Evolutionary conservation across 2,113 vertebrate genomes (phyloP).

Genomic region (Archocentrus centrarchus): DNA sequence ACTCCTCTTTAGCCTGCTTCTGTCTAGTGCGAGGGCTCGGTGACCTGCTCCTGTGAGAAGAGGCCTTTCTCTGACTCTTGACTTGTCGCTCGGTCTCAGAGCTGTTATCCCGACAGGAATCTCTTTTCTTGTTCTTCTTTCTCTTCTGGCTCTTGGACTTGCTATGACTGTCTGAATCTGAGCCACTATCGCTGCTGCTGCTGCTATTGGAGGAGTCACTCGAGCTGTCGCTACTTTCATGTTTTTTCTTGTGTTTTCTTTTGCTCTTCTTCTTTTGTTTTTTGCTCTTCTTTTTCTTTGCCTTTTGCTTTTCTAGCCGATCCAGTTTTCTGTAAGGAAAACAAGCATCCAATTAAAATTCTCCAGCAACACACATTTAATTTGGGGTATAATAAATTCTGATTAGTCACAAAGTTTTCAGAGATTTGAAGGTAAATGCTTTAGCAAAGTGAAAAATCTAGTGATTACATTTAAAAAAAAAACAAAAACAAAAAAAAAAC

Average conservation of each 20-base stretch:
- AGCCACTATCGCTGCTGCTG: conserved; percentile 78
- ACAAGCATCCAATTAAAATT: neutral
- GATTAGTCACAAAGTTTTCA: neutral
- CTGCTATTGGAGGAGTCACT: conserved; percentile 73
- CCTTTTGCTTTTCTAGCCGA: conserved; percentile 91
- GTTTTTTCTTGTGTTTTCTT: conserved; percentile 88
- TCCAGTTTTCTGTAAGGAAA: conserved; percentile 89
- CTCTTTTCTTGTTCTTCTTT: conserved; percentile 84
- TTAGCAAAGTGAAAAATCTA: neutral
- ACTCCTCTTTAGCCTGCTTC: conserved; percentile 65
- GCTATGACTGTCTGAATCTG: conserved; percentile 81
- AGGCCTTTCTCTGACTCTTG: conserved; percentile 78
- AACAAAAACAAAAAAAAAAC: no score
- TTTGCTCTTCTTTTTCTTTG: conserved; percentile 89
- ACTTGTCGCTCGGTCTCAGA: conserved; percentile 77
- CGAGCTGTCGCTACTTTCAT: conserved; percentile 72
- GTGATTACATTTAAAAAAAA: neutral
- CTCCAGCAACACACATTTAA: neutral
- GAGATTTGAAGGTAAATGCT: neutral
- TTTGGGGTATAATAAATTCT: neutral
- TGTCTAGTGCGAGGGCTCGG: conserved; percentile 60
- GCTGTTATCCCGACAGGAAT: conserved; percentile 82
- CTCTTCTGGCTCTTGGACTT: conserved; percentile 81
- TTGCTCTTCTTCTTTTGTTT: conserved; percentile 86
- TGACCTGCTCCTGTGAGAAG: conserved; percentile 78